Evolutionary conservation across 2,113 vertebrate species (phyloP).

Genomic region (Gymnorhina tibicen): DNA sequence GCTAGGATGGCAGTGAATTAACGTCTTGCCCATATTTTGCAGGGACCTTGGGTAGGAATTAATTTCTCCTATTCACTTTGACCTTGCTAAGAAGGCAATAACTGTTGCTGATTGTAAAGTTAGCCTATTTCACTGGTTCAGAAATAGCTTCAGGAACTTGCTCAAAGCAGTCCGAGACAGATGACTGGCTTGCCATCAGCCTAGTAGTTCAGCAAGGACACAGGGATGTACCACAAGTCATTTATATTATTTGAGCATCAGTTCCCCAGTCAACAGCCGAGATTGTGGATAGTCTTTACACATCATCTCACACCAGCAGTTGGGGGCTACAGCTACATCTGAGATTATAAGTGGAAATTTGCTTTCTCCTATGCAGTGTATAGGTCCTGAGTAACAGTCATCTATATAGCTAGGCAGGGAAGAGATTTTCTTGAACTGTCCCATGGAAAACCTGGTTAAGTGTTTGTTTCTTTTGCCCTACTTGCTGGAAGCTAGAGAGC

Average conservation of each 20-base stretch:
- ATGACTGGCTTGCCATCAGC: neutral
- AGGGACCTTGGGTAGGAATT: conserved; percentile 1
- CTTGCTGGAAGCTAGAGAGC: neutral
- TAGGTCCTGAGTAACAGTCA: neutral
- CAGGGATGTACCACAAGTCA: neutral
- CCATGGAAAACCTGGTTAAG: neutral
- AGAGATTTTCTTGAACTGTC: neutral
- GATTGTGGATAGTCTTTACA: neutral
- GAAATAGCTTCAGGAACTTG: neutral
- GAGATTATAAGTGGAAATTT: neutral
- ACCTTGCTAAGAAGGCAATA: neutral
- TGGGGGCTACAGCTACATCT: neutral
- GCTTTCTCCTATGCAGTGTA: neutral
- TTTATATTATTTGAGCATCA: neutral
- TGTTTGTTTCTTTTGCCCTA: neutral
- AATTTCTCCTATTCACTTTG: conserved; percentile 17
- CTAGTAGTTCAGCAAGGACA: neutral
- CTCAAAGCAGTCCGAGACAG: neutral
- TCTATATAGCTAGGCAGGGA: neutral
- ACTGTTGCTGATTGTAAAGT: neutral
- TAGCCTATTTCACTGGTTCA: neutral
- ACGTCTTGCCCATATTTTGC: neutral
- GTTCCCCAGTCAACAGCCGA: neutral
- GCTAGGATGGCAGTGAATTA: conserved; percentile 6
- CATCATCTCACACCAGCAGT: neutral